phyloP scores from a whole-genome alignment of 2,797 vertebrate species.

The Syndactyla subalaris region DNA sequence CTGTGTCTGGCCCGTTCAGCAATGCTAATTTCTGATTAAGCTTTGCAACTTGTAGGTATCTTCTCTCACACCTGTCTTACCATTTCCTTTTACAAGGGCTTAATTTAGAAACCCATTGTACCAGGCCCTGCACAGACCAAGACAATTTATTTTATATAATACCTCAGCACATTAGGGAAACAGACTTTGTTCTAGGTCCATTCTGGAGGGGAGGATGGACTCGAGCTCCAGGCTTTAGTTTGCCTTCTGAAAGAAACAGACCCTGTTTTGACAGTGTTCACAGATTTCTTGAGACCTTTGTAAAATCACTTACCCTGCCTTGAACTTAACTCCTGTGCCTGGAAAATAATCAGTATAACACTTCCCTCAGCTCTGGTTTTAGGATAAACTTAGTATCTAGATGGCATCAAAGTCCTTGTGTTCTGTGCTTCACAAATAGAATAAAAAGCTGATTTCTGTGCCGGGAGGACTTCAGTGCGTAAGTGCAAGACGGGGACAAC shows the following conservation, averaged over 20 bases:
- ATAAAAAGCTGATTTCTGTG: background rate
- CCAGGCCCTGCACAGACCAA: background rate
- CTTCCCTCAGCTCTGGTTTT: background rate
- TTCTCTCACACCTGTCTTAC: conserved; percentile 17
- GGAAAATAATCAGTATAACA: background rate
- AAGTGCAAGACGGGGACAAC: background rate
- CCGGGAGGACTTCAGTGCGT: fast-evolving
- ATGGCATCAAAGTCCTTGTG: background rate
- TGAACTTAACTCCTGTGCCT: background rate
- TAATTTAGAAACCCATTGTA: conserved; percentile 51
- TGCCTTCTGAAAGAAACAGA: background rate
- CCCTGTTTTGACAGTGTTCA: background rate
- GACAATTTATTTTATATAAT: conserved; percentile 47
- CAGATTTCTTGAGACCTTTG: background rate
- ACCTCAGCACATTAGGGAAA: background rate
- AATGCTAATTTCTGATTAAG: background rate
- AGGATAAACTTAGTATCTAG: background rate
- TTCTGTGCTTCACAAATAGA: background rate
- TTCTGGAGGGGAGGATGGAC: background rate
- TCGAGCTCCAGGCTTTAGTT: background rate
- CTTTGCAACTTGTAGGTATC: conserved; percentile 31
- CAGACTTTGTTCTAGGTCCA: background rate
- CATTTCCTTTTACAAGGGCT: conserved; percentile 28
- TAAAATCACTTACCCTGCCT: background rate
- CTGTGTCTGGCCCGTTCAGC: background rate